These are phyloP conservation scores for Gadus chalcogrammus DNA, from an alignment of 2,113 vertebrate genomes.

Conservation along the genomic window DNA sequence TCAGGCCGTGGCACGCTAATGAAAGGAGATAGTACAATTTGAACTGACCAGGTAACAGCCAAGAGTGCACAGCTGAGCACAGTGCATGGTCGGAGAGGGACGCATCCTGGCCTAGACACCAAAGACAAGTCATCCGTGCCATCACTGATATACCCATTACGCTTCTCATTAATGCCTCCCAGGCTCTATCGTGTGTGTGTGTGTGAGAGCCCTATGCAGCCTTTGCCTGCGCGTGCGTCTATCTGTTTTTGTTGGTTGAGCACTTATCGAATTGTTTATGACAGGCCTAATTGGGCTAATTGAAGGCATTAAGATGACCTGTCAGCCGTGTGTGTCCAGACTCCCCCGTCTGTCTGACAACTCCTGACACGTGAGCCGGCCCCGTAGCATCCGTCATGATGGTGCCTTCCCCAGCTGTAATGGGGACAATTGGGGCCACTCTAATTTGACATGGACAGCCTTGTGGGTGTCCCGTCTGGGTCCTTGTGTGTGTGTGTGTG, in stretches of 20 bases:
- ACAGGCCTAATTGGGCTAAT: conserved; percentile 99
- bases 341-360: conserved; percentile 93
- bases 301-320: conserved; percentile 99
- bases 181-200: conserved; percentile 61
- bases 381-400: conserved; percentile 97
- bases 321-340: conserved; percentile 97
- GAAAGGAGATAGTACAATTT: conserved; percentile 99
- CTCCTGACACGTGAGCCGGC: conserved; percentile 97
- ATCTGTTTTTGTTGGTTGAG: conserved; percentile 97
- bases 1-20: conserved; percentile 88
- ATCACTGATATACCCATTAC: conserved; percentile 96
- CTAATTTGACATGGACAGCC: conserved; percentile 98
- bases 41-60: conserved; percentile 90
- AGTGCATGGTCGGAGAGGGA: conserved; percentile 58
- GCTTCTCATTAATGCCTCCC: conserved; percentile 87
- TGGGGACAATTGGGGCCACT: conserved; percentile 93
- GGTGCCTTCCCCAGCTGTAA: conserved; percentile 90
- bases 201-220: not conserved
- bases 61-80: conserved; percentile 89
- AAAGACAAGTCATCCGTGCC: conserved; percentile 80
- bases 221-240: conserved; percentile 75
- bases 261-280: conserved; percentile 99
- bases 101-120: conserved; percentile 55
- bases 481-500: conserved; percentile 82
- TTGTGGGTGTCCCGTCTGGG: conserved; percentile 79